Evolutionary conservation across 1,140 invertebrate genomes (phyloP).

Genomic region (Drosophila funebris): DNA sequence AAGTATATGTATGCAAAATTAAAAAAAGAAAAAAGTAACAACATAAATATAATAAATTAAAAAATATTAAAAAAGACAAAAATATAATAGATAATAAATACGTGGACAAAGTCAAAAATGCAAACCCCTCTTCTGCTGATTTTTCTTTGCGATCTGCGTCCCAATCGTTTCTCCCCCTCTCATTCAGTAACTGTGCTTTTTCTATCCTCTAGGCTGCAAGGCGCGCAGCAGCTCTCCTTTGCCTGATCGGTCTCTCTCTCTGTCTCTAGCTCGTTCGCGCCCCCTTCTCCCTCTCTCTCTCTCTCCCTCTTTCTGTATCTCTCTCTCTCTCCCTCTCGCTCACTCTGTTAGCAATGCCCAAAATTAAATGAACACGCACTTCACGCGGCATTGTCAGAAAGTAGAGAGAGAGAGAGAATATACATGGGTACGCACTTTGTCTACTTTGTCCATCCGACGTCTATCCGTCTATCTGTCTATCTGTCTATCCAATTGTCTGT

Average conservation of each 20-base stretch:
- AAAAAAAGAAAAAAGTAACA: too few relatives aligned
- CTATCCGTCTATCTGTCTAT: background rate
- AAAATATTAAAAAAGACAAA: background rate
- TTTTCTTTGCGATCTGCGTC: too few relatives aligned
- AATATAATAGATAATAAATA: background rate
- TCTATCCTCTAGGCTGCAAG: background rate
- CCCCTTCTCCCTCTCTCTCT: background rate
- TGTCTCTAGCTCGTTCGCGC: background rate
- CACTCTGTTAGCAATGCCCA: background rate
- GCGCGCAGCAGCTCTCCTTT: background rate
- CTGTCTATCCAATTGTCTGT: background rate
- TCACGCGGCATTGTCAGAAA: too few relatives aligned
- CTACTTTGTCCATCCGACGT: conserved; percentile 15
- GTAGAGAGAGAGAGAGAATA: background rate
- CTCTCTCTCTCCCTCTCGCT: background rate
- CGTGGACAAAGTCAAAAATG: background rate
- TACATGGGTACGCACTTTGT: conserved; percentile 27
- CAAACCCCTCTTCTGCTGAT: background rate
- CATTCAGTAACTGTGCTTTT: background rate
- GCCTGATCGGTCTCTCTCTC: background rate
- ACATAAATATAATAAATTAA: background rate
- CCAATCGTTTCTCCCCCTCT: background rate
- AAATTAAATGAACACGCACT: background rate
- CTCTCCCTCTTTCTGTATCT: background rate
- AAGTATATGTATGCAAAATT: too few relatives aligned